Base-by-base conservation (phyloP, 2,797 vertebrate species). In the Sebastolobus altivelis region DNA sequence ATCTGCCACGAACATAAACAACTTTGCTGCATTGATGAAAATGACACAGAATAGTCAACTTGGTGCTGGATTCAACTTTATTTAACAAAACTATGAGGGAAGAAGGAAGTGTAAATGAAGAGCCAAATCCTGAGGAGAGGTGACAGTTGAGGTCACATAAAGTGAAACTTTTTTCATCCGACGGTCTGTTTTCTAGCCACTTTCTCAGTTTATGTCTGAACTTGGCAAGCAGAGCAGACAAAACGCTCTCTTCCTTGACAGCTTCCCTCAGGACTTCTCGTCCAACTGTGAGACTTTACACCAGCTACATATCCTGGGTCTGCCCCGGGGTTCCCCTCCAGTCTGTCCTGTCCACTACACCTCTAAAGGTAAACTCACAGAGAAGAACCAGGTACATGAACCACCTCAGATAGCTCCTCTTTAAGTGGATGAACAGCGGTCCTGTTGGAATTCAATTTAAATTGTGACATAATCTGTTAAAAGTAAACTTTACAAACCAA, bases 1-100 rank as follows among this genome's bases (percentile, higher is more conserved):
- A 72, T 86, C 79, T 83, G 73, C 75, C 55, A 37, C 60, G 14
- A 70, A 83, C 75, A 25, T 13, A 75, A 83, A 89, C 70, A 59
- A 49, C 58, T 29, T 52, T 4, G 52, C 71, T 18, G 27, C 38
- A 18, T 10, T 73, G 61, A 83, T 81, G 75, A 43, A 79, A 67
- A 71, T 58, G 71, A 78, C 70, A 83, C 56, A 35, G 66, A 74
- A 66, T 73, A 65, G 70, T 77, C 52, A 37, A 31, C 10, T 14
- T 20, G 46, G 61, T 67, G 60, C 2, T 43, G 54, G 31, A 49
- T 66, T 84, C 10, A 22, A 59, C 40, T 65, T 49, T 35, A 79
- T 10, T 29, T 20, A 71, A 33, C 60, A 67, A 16, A 79, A 65
- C 13, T 18, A 27, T 46, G 16, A 31, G 6, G 16, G 9, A 27